A percentile compares a stretch with the other conserved stretches of the same genome.
Evolutionary conservation across 2,113 vertebrate species (phyloP).

Genomic region (Seriola dumerili): DNA sequence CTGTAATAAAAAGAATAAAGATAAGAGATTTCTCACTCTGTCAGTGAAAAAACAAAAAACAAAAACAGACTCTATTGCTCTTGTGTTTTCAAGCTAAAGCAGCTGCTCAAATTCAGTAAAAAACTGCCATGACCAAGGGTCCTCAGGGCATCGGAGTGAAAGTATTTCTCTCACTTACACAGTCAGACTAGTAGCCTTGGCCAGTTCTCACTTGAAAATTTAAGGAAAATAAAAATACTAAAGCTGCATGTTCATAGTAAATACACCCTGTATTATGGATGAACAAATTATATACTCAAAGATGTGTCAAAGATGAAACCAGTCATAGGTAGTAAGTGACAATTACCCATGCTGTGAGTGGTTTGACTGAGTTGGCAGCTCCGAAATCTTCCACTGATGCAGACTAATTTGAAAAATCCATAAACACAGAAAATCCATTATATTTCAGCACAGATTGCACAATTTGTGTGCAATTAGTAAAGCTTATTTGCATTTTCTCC

Average conservation of each 20-base stretch:
- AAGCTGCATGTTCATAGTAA: neutral
- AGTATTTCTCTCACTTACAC: neutral
- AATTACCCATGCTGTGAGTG: neutral
- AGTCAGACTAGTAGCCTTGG: neutral
- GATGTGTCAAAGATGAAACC: neutral
- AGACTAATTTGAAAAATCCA: neutral
- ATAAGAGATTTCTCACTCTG: neutral
- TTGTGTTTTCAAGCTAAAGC: neutral
- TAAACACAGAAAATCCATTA: neutral
- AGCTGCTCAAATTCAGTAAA: too few relatives aligned
- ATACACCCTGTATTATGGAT: neutral
- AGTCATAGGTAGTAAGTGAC: neutral
- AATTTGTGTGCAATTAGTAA: neutral
- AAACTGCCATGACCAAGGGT: neutral
- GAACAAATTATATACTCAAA: neutral
- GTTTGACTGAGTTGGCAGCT: neutral
- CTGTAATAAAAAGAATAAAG: conserved; percentile 56
- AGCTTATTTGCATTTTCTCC: neutral
- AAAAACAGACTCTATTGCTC: neutral
- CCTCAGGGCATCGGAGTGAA: neutral
- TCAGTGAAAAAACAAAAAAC: neutral
- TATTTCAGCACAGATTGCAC: neutral
- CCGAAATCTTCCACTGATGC: neutral
- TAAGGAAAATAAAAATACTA: neutral
- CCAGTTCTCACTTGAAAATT: neutral